Percentiles rank a stretch among this genome's conserved stretches.
These are phyloP conservation scores for Zoanthus sansibaricus DNA, from an alignment of 92 coral and sea anemone species.

Conservation along the genomic window DNA sequence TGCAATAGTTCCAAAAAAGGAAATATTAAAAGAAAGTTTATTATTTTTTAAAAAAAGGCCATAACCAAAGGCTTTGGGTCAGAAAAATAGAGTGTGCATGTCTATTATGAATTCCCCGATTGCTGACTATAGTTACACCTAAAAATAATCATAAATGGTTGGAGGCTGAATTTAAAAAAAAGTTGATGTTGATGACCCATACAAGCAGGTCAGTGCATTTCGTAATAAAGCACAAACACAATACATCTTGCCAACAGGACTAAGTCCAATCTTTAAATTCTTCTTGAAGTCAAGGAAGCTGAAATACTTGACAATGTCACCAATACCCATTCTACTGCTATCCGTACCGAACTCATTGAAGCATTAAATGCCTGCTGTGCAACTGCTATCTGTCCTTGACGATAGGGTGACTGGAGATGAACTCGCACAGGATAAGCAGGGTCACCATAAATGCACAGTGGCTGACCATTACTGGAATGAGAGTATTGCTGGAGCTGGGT, in stretches of 20 bases:
- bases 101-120: too few species aligned
- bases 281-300: slow-evolving; percentile 29
- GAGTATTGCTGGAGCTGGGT: slow-evolving; percentile 36
- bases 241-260: slow-evolving; percentile 35
- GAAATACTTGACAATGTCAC: slow-evolving; percentile 18
- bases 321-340: slow-evolving; percentile 20
- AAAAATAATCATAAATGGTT: slow-evolving; percentile 26
- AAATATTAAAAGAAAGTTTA: too few species aligned
- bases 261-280: slow-evolving; percentile 32
- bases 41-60: too few species aligned
- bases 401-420: slow-evolving; percentile 46
- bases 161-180: slow-evolving; percentile 17
- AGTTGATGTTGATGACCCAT: slow-evolving; percentile 4
- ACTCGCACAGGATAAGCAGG: slow-evolving; percentile 50
- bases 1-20: too few species aligned
- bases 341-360: slow-evolving; percentile 33
- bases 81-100: too few species aligned
- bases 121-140: slow-evolving; percentile 20
- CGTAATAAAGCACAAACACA: slow-evolving; percentile 19
- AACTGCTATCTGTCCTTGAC: slow-evolving; percentile 23
- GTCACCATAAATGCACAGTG: slow-evolving; percentile 43
- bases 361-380: slow-evolving; percentile 39
- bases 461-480: slow-evolving; percentile 19
- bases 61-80: too few species aligned
- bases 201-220: slow-evolving; percentile 17